Percentiles rank a stretch among this genome's conserved stretches.
Conservation (phyloP, 2,888 invertebrate genomes). For the Labia minor region DNA sequence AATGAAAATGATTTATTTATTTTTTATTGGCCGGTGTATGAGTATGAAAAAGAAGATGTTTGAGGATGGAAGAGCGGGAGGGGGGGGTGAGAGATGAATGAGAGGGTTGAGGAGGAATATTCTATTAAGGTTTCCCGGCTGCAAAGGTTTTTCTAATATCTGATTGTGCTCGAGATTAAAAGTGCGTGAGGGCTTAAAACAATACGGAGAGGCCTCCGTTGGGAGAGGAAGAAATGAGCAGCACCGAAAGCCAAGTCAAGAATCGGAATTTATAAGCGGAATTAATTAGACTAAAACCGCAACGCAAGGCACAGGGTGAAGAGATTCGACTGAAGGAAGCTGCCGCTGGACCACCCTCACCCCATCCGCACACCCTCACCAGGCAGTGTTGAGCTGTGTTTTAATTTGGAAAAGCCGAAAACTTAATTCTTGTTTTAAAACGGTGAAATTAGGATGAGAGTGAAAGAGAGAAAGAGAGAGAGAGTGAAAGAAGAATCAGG, state of each 20-base stretch:
- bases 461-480: neutral
- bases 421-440: conserved; percentile 41
- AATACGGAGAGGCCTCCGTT: neutral
- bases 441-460: conserved; percentile 13
- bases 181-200: conserved; percentile 13
- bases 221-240: conserved; percentile 4
- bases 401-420: conserved; percentile 45
- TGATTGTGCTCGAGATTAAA: neutral
- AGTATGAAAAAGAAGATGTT: too few relatives aligned
- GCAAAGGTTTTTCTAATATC: conserved; percentile 9
- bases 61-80: too few relatives aligned
- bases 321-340: conserved; percentile 13
- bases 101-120: neutral
- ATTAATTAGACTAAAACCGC: conserved; percentile 42
- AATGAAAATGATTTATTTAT: too few relatives aligned
- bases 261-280: conserved; percentile 45
- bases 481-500: conserved; percentile 40
- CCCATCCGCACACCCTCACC: neutral
- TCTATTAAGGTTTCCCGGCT: neutral
- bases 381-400: conserved; percentile 35
- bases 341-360: neutral
- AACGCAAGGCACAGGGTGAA: conserved; percentile 16
- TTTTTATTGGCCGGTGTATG: too few relatives aligned
- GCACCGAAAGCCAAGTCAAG: conserved; percentile 23
- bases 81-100: too few relatives aligned